Conservation (phyloP, 2,113 vertebrate species). For the Tamias sibiricus region DNA sequence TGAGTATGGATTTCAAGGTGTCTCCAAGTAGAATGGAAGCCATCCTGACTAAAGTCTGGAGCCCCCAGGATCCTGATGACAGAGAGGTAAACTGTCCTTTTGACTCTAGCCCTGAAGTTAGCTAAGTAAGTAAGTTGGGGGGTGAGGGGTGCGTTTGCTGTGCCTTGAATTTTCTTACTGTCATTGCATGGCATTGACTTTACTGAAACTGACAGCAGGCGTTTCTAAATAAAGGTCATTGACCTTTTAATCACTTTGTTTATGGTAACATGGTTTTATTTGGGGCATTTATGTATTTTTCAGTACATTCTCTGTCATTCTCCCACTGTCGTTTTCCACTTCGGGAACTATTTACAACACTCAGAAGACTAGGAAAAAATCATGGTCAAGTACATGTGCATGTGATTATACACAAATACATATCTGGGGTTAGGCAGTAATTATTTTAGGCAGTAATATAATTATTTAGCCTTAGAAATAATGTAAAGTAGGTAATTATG, state of each 20-base stretch:
- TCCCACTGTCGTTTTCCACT: not conserved
- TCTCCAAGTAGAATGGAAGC: not conserved
- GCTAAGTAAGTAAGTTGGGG: not conserved
- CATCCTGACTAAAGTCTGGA: not conserved
- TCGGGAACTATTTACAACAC: not conserved
- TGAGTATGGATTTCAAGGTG: not conserved
- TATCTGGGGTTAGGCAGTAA: not conserved
- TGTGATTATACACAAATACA: not conserved
- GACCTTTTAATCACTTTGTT: not conserved
- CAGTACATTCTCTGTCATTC: not conserved
- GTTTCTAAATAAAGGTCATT: conserved; percentile 16
- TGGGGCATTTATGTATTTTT: not conserved
- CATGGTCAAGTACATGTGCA: not conserved
- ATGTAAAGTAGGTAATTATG: not conserved
- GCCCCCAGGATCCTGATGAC: not conserved
- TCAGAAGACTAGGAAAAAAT: not conserved
- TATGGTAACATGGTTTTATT: not conserved
- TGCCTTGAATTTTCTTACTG: not conserved
- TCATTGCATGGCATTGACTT: not conserved
- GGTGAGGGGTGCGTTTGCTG: too few relatives aligned
- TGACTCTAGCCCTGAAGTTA: not conserved
- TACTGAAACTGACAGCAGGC: not conserved
- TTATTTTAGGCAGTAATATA: not conserved
- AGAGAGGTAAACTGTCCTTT: not conserved
- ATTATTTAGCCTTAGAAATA: conserved; percentile 25